Evolutionary conservation across 2,113 vertebrate genomes (phyloP).

Genomic region (Hiodon alosoides): DNA sequence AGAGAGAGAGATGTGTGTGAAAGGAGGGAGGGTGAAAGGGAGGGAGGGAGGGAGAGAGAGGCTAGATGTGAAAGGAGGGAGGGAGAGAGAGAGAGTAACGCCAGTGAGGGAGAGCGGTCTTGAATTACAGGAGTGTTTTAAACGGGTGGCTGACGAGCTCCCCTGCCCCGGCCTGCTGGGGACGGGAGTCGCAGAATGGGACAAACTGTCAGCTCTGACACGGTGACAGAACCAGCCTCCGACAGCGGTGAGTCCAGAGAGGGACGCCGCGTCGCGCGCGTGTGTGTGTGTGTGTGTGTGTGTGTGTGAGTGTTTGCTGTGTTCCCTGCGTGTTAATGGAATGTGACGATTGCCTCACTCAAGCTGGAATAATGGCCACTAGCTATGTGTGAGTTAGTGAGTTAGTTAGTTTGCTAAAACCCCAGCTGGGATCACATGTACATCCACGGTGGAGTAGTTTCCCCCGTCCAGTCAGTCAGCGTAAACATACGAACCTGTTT

Average conservation of each 20-base stretch:
- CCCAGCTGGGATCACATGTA: no score
- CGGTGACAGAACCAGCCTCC: slow-evolving; percentile 44
- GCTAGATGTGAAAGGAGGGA: slow-evolving; percentile 32
- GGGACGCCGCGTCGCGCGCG: not conserved
- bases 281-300: not conserved
- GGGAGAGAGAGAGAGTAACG: no score
- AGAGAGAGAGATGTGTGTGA: no score
- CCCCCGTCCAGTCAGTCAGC: not conserved
- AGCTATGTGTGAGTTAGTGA: not conserved
- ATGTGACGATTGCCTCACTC: not conserved
- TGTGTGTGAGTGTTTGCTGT: not conserved
- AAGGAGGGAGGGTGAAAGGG: not conserved
- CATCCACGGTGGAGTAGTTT: not conserved
- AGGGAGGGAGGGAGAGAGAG: slow-evolving; percentile 68
- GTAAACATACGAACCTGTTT: slow-evolving; percentile 24
- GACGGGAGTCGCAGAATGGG: slow-evolving; percentile 51
- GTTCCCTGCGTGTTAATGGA: not conserved
- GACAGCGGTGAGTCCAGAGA: slow-evolving; percentile 46
- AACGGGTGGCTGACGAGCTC: not conserved
- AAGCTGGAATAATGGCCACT: no score
- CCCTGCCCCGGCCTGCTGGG: slow-evolving; percentile 6
- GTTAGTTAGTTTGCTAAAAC: not conserved
- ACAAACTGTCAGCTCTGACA: slow-evolving; percentile 49
- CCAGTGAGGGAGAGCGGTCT: slow-evolving; percentile 13
- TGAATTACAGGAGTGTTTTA: slow-evolving; percentile 23